A percentile compares a stretch with the other conserved stretches of the same genome.
Evolutionary conservation across 2,888 invertebrate species (phyloP).

Genomic region (Tipula confusa): DNA sequence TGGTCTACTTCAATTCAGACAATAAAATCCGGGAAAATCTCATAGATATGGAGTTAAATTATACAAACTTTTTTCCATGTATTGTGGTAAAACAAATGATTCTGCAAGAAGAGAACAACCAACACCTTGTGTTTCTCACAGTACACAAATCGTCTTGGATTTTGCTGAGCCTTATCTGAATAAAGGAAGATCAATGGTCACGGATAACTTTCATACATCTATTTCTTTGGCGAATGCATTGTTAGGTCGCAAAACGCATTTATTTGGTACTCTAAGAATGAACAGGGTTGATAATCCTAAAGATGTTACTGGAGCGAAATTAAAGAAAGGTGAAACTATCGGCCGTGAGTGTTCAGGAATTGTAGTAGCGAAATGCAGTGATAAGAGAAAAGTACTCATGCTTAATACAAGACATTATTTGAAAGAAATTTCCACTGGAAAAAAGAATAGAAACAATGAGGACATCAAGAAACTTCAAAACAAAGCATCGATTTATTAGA

Average conservation of each 20-base stretch:
- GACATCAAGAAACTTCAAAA: not conserved
- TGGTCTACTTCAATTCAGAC: not conserved
- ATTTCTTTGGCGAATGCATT: not conserved
- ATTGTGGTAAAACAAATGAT: not conserved
- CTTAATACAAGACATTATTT: not conserved
- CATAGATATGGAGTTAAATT: not conserved
- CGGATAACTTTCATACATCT: not conserved
- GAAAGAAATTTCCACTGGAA: not conserved
- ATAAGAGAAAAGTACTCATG: not conserved
- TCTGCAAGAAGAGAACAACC: not conserved
- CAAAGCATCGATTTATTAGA: not conserved
- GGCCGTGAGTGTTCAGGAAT: not conserved
- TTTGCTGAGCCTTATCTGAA: not conserved
- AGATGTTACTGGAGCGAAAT: not conserved
- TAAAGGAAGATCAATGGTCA: not conserved
- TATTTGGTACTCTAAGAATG: not conserved
- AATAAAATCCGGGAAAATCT: not conserved
- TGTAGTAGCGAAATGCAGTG: not conserved
- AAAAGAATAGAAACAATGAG: not conserved
- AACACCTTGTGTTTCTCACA: not conserved
- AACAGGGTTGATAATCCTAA: not conserved
- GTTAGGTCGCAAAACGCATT: not conserved
- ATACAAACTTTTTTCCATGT: no score
- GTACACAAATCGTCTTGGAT: not conserved
- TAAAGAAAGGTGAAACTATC: not conserved